A percentile compares a stretch with the other conserved stretches of the same genome.
Evolutionary conservation across 2,113 vertebrate genomes (phyloP).

Genomic region (Dipodomys ordii): DNA sequence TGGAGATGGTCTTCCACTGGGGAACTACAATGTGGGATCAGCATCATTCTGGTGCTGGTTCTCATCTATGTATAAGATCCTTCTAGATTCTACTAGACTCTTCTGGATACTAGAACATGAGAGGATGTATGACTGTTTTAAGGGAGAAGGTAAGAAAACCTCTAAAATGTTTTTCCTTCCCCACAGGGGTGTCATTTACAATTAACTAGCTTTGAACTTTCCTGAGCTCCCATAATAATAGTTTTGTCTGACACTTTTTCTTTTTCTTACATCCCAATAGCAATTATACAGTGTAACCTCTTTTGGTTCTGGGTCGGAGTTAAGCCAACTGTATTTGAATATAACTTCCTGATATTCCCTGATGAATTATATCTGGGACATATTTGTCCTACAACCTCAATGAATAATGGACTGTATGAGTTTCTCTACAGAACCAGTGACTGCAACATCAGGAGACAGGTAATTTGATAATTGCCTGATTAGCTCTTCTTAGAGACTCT

Average conservation of each 20-base stretch:
- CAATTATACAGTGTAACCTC: not conserved
- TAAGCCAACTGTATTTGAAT: not conserved
- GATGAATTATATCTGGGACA: constrained; percentile 5
- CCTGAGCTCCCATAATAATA: too few species aligned
- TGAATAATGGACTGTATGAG: not conserved
- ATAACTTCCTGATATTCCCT: not conserved
- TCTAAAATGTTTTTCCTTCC: not conserved
- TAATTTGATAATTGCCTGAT: not conserved
- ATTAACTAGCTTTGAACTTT: not conserved
- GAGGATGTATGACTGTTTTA: not conserved
- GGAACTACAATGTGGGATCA: not conserved
- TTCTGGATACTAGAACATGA: too few species aligned
- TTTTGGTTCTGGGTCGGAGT: not conserved
- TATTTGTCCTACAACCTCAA: not conserved
- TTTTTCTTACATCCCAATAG: not conserved
- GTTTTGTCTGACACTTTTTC: not conserved
- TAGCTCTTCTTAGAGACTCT: not conserved
- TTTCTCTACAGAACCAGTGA: not conserved
- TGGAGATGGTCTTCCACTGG: not conserved
- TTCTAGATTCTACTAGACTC: not conserved
- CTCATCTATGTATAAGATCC: not conserved
- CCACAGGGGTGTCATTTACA: not conserved
- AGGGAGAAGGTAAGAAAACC: not conserved
- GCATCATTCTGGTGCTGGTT: not conserved
- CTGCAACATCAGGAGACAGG: not conserved